A percentile compares a stretch with the other conserved stretches of the same genome.
Conservation (phyloP, 2,113 vertebrate species). For the Nettapus auritus region DNA sequence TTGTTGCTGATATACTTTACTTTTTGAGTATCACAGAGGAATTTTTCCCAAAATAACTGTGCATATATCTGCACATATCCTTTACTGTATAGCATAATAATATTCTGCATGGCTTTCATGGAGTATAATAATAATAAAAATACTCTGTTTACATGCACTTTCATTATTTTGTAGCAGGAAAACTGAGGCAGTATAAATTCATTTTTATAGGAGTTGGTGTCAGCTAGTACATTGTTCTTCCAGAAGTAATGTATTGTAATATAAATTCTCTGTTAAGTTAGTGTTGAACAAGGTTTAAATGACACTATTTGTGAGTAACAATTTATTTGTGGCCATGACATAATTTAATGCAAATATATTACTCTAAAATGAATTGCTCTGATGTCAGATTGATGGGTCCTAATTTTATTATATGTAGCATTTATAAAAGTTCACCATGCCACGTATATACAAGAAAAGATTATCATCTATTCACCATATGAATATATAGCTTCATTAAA, state of each 20-base stretch:
- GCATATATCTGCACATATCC: background rate
- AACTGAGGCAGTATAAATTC: conserved; percentile 42
- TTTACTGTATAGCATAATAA: background rate
- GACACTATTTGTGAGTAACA: background rate
- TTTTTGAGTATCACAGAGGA: background rate
- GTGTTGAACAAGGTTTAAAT: conserved; percentile 11
- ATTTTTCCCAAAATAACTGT: background rate
- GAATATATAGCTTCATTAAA: conserved; percentile 61
- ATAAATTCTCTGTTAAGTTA: conserved; percentile 6
- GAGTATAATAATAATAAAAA: conserved; percentile 39
- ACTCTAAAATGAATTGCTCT: conserved; percentile 16
- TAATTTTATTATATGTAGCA: conserved; percentile 42
- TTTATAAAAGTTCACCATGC: conserved; percentile 55
- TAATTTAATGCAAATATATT: conserved; percentile 22
- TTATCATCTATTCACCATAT: conserved; percentile 59
- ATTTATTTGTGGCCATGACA: conserved; percentile 16
- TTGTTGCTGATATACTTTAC: background rate
- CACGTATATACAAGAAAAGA: conserved; percentile 49
- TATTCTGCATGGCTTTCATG: background rate
- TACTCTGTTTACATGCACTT: conserved; percentile 15
- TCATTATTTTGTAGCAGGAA: conserved; percentile 39
- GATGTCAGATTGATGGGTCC: conserved; percentile 35
- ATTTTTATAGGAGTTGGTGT: conserved; percentile 38
- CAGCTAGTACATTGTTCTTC: conserved; percentile 36
- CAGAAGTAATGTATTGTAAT: conserved; percentile 1